Conservation (phyloP, 2,888 invertebrate species). For the Dysmachus trigonus region DNA sequence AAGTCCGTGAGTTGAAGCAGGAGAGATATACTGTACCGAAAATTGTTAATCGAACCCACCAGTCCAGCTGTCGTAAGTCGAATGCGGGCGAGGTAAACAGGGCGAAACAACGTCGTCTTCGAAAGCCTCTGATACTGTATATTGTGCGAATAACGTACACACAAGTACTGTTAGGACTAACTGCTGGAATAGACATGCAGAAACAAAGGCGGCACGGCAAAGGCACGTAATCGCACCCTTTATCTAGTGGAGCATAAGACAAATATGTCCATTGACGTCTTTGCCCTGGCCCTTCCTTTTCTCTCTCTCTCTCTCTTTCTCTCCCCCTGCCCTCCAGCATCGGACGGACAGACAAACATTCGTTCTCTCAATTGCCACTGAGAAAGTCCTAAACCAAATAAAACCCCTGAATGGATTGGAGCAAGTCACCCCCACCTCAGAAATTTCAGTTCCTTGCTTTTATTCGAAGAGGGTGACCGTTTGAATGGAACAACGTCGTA, state of each 20-base stretch:
- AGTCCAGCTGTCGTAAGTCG: background rate
- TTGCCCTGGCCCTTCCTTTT: background rate
- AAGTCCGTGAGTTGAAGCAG: background rate
- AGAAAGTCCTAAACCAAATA: slow-evolving; percentile 41
- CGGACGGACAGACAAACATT: background rate
- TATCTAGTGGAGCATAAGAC: background rate
- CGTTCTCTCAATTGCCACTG: slow-evolving; percentile 35
- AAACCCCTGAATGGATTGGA: slow-evolving; percentile 39
- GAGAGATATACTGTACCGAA: background rate
- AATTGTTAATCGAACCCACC: background rate
- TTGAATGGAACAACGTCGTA: background rate
- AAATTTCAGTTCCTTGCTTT: background rate
- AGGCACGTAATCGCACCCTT: background rate
- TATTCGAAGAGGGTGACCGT: background rate
- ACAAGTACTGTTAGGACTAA: background rate
- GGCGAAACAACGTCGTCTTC: background rate
- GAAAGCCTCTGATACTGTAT: background rate
- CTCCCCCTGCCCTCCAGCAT: no score
- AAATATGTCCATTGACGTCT: background rate
- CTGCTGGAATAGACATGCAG: background rate
- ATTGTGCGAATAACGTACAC: background rate
- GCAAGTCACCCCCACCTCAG: background rate
- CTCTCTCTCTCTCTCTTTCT: no score
- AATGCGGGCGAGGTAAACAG: slow-evolving; percentile 2
- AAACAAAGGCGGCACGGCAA: background rate